Base-by-base conservation (phyloP, 2,113 vertebrate species). In the Capreolus pygargus region DNA sequence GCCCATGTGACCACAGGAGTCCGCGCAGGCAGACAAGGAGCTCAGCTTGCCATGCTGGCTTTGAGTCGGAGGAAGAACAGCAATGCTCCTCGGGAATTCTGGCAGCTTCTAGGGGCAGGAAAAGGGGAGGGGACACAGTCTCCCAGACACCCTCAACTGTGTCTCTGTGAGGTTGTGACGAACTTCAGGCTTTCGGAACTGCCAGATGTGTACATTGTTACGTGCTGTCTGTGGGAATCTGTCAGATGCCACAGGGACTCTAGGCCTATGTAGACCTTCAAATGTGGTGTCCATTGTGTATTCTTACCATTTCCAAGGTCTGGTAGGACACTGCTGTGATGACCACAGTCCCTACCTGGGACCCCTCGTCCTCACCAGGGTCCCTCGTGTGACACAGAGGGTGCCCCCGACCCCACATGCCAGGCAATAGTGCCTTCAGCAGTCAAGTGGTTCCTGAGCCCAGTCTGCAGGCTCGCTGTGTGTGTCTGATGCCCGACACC, bases 31-130 rank as follows among this genome's bases (percentile, higher is more conserved):
- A 27, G 39, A n/a, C 50, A 39, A 96, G 47, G 45, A 55, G 28
- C 30, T 8, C 10, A 0, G 16, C 43, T 0, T 5, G 21, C 61
- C 0, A 0, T 27, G 17, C 47, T 81, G 28, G 43, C 55, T 58
- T 81, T 74, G 60, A 83, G 54, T n/a, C 0, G 14, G 7, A 50
- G 64, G 25, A 84, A 84, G 45, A 21, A 64, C 28, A 23, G 78
- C 7, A 58, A 36, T 55, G 15, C 2, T 4, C 5, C 70, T 76
- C 28, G 3, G 70, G 28, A 58, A 36, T 14, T 2, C 1, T 2
- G 50, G 9, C 14, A 60, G 13, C 39, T 19, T 78, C n/a, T 30
- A 45, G 57, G n/a, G 19, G 11, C 39, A 85, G n/a, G 39, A 60
- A 39, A 74, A 52, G 16, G 15, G 27, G 25, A 28, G 43, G 28